A percentile compares a stretch with the other conserved stretches of the same genome.
phyloP scores from a whole-genome alignment of 2,888 invertebrate genomes.

The Scaptodrosophila latifasciaeformis region DNA sequence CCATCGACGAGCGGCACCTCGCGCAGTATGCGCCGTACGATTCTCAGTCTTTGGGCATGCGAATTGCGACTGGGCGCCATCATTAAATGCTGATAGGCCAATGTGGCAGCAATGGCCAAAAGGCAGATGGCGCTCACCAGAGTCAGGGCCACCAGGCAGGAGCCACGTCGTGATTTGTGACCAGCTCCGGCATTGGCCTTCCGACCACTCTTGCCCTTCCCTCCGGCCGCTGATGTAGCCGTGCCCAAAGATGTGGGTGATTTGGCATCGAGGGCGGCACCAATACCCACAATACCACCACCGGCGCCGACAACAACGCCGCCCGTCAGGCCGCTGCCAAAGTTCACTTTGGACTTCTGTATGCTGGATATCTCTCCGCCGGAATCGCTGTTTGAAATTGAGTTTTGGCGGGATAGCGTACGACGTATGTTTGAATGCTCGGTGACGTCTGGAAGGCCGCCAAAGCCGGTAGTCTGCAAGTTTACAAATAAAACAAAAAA shows the following conservation, averaged over 20 bases:
- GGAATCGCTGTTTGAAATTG: slow-evolving; percentile 74
- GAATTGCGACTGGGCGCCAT: slow-evolving; percentile 74
- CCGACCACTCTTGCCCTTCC: slow-evolving; percentile 47
- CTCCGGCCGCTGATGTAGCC: slow-evolving; percentile 29
- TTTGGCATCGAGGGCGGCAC: slow-evolving; percentile 50
- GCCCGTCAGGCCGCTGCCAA: slow-evolving; percentile 56
- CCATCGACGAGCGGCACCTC: slow-evolving; percentile 78
- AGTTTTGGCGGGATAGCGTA: slow-evolving; percentile 74
- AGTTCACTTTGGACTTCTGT: slow-evolving; percentile 72
- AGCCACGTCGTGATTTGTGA: slow-evolving; percentile 63
- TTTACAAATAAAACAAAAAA: not conserved
- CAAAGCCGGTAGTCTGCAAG: slow-evolving; percentile 74
- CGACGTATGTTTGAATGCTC: slow-evolving; percentile 75
- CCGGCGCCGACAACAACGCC: slow-evolving; percentile 53
- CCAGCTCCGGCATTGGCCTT: slow-evolving; percentile 37
- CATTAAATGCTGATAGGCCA: slow-evolving; percentile 73
- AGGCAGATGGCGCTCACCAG: slow-evolving; percentile 70
- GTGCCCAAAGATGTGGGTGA: slow-evolving; percentile 53
- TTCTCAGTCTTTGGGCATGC: slow-evolving; percentile 75
- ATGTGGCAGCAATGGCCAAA: slow-evolving; percentile 69
- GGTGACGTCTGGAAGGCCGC: slow-evolving; percentile 75
- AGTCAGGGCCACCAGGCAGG: slow-evolving; percentile 72
- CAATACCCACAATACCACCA: slow-evolving; percentile 50
- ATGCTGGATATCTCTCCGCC: slow-evolving; percentile 74
- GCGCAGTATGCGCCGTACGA: slow-evolving; percentile 72